phyloP scores from a whole-genome alignment of 2,888 invertebrate genomes.

The Chaetogeoica ovagalla region DNA sequence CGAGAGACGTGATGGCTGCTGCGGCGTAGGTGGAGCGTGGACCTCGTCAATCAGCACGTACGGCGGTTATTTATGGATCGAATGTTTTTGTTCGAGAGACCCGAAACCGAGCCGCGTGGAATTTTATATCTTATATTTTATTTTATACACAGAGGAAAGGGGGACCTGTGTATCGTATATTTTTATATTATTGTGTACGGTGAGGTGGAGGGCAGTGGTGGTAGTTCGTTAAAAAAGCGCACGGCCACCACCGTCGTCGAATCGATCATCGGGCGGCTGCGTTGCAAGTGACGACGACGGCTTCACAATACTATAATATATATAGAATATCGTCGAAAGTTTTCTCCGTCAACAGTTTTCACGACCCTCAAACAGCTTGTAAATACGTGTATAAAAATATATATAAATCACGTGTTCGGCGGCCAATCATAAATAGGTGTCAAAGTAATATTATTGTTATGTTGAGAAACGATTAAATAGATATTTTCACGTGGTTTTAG shows the following conservation, averaged over 20 bases:
- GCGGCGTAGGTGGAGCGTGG: background rate
- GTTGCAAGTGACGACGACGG: constrained; percentile 2
- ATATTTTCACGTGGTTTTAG: no score
- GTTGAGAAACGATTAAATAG: no score
- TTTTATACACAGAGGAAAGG: no score
- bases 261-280: constrained; percentile 31
- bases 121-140: background rate
- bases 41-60: constrained; percentile 47
- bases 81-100: constrained; percentile 30
- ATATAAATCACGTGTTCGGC: no score
- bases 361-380: no score
- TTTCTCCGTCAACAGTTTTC: background rate
- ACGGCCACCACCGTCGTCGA: background rate
- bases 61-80: constrained; percentile 47
- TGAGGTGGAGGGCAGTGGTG: no score
- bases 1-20: background rate
- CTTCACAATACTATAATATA: background rate
- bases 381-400: no score
- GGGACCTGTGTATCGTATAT: background rate
- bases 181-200: background rate
- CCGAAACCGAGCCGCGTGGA: background rate
- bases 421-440: no score
- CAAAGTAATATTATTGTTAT: no score
- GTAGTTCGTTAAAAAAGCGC: constrained; percentile 31
- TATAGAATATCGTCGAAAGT: background rate